Evolutionary conservation across 2,888 invertebrate genomes (phyloP), one percentile per base, ranked within the genome.

Genomic region (Tinea trinotella): DNA sequence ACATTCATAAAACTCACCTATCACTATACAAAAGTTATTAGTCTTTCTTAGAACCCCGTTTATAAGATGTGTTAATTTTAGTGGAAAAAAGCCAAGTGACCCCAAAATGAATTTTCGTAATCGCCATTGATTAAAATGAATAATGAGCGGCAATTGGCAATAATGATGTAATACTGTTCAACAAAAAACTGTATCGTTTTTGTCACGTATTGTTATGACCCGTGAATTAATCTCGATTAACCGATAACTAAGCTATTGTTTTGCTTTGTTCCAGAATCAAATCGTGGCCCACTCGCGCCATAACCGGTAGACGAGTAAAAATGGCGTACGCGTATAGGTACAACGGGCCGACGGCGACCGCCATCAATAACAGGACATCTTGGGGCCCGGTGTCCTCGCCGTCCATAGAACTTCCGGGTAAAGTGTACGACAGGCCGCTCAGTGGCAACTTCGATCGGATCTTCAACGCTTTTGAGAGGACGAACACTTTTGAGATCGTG

Each of bases 371-470:
- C 72, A 74, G 84, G 59, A 75, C 80, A n/a, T 85, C 87, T 15
- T 91, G 91, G 91, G 90, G 89, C 6, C 90, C 90, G 4, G 85
- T 87, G 57, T 83, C 87, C 44, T 82, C 89, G 54, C 87, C 89
- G 30, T 75, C 78, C 53, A 57, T 58, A 20, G 53, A 53, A 15
- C 34, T 58, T 62, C 75, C 48, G 63, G 72, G 56, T 72, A 55
- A 80, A 74, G 70, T 66, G 63, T 81, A 68, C 65, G 76, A 78
- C 56, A 69, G 84, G 9, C 85, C 85, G 3, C 66, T 84, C 55
- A 84, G 84, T 66, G 85, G 81, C 34, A 83, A 82, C 65, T 86
- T 76, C 61, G 86, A 87, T 62, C 70, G 87, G 56, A 86, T 87
- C 66, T 86, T 84, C 63, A 87, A 87, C 62, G 78, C 84, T 3